Evolutionary conservation across 2,113 vertebrate genomes (phyloP), one percentile per base, ranked within the genome.

Genomic region (Microcebus jonahi): DNA sequence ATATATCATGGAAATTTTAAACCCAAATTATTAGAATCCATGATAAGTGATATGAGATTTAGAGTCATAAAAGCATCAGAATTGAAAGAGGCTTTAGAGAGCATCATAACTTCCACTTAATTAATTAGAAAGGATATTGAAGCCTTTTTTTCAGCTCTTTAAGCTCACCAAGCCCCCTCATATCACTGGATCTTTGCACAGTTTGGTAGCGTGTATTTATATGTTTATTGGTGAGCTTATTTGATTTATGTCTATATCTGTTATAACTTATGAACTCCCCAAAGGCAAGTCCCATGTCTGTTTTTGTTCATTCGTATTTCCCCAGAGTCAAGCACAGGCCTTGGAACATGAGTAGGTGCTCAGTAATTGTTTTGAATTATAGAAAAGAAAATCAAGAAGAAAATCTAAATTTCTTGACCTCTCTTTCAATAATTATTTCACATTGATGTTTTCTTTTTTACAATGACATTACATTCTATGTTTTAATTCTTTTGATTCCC

Each of bases 361-460:
- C 73, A 31, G 29, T 34, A 84, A 84, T 81, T 90, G 76, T 29
- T 95, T 70, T 81, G 29, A 93, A 61, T 34, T 42, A 88, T 63
- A 70, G 29, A 91, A 92, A 93, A 63, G 23, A 88, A 76, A 93
- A 29, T 45, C 67, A 55, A 21, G 21, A 81, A 67, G n/a, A 80
- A 11, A 85, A 59, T 39, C 25, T 42, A 53, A 31, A 48, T 85
- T 93, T 50, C 45, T 48, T n/a, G 71, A 45, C 17, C 76, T 84
- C 79, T 88, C n/a, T 73, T 83, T 27, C 57, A 88, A 70, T 73
- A 88, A 80, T 76, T 71, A 48, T 91, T 86, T 93, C 29, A 71
- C 29, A n/a, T 0, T 53, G 34, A 53, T 25, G 57, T 80, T 68
- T 84, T 39, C 71, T 63, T 36, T 45, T 65, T 57, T 75, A 39